A percentile compares a stretch with the other conserved stretches of the same genome.
Evolutionary conservation across 2,113 vertebrate genomes (phyloP).

Genomic region (Microcebus jonahi): DNA sequence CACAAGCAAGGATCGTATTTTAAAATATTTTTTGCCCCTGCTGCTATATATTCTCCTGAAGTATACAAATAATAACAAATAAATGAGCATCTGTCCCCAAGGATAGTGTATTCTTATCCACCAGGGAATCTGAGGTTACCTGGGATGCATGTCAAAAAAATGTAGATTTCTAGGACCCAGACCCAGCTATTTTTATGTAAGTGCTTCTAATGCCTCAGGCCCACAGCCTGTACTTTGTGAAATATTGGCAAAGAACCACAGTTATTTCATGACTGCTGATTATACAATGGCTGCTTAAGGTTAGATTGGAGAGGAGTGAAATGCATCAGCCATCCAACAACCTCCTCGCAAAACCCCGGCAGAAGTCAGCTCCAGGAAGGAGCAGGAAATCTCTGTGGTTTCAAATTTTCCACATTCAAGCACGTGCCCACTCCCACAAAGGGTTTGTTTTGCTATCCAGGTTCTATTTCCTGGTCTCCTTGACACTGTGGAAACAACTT

Average conservation of each 20-base stretch:
- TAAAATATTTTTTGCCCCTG: neutral
- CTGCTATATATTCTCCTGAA: neutral
- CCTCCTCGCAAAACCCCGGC: neutral
- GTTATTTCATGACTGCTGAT: neutral
- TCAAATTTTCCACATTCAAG: slow-evolving; percentile 38
- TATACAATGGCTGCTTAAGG: neutral
- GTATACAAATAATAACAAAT: neutral
- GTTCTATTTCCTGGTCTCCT: slow-evolving; percentile 57
- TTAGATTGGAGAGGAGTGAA: neutral
- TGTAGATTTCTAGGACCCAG: neutral
- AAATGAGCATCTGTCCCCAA: neutral
- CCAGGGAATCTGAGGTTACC: neutral
- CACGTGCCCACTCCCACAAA: neutral
- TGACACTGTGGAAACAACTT: slow-evolving; percentile 52
- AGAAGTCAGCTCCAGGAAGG: neutral
- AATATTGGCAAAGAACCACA: neutral
- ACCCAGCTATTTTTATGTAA: neutral
- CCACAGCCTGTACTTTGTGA: neutral
- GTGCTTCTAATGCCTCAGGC: neutral
- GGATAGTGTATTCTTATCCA: neutral
- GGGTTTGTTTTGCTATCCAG: neutral
- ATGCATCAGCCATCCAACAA: neutral
- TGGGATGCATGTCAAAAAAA: neutral
- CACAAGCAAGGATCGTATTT: neutral
- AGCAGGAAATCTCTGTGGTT: neutral